Base-by-base conservation (phyloP, 1,140 invertebrate species). In the Coelopa frigida region DNA sequence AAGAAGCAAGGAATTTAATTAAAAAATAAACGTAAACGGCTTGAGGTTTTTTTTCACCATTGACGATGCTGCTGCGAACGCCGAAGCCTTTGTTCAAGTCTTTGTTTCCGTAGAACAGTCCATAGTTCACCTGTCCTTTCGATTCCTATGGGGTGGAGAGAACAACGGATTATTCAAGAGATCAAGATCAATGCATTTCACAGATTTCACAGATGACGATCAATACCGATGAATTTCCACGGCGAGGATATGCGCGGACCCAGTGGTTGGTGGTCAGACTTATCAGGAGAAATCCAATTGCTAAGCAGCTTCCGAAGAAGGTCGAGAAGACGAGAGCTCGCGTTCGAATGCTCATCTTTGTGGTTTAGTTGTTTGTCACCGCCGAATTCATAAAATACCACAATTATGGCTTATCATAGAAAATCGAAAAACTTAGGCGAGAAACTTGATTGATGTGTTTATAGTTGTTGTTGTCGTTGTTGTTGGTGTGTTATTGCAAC, bases 211-310 rank as follows among this genome's bases (percentile, higher is more conserved):
- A n/a, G n/a, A n/a, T n/a, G n/a, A n/a, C n/a, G n/a, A n/a, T n/a
- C n/a, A n/a, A n/a, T 46, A 50, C 50, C 21, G 72, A 59, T 0
- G 83, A 77, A 61, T 84, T 85, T 1, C 76, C 74, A 48, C 83
- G 70, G 36, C 79, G 78, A 2, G 89, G 86, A 48, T 73, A 76
- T 0, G 89, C 85, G 23, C 82, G 80, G 2, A 91, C 79, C 93
- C 93, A 96, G 55, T 88, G 81, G 54, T 89, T 85, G 1, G 90
- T 94, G 1, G 86, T 88, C 44, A 95, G 70, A 21, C 88, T 84
- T 10, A 86, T 85, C 11, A 88, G 80, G 2, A 93, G 76, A 32
- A 95, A 65, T 5, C 83, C 88, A 39, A 93, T 82, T 44, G 84
- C 85, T 38, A 90, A 67, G 59, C 88, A 83, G 45, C 87, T 86